Evolutionary conservation across 2,113 vertebrate species (phyloP).

Genomic region (Psilopogon haemacephalus): DNA sequence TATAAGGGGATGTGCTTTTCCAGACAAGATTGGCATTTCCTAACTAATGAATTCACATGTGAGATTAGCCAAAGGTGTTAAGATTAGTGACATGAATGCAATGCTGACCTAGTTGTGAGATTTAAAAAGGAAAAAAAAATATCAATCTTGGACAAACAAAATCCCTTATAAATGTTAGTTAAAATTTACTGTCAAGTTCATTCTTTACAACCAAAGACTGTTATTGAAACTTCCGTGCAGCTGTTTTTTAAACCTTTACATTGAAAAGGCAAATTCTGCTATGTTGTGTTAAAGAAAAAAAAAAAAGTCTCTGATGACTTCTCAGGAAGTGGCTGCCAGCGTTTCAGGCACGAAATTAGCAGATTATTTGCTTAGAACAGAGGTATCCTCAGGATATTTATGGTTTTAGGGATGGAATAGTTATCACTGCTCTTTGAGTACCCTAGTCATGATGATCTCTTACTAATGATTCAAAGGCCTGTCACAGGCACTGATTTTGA

Average conservation of each 20-base stretch:
- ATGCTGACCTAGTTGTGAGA: background rate
- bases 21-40: background rate
- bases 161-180: background rate
- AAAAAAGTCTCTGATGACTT: background rate
- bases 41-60: background rate
- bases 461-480: background rate
- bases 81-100: background rate
- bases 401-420: background rate
- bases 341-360: background rate
- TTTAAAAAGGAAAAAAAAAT: background rate
- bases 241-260: background rate
- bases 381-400: background rate
- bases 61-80: background rate
- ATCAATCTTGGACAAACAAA: background rate
- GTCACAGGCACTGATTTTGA: background rate
- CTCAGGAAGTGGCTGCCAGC: background rate
- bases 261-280: background rate
- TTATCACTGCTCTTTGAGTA: background rate
- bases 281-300: background rate
- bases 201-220: background rate
- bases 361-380: background rate
- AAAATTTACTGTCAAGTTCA: background rate
- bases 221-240: background rate
- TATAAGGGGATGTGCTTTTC: background rate
- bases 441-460: accelerated